phyloP scores from a whole-genome alignment of 1,140 invertebrate species.

The Penaeus japonicus region DNA sequence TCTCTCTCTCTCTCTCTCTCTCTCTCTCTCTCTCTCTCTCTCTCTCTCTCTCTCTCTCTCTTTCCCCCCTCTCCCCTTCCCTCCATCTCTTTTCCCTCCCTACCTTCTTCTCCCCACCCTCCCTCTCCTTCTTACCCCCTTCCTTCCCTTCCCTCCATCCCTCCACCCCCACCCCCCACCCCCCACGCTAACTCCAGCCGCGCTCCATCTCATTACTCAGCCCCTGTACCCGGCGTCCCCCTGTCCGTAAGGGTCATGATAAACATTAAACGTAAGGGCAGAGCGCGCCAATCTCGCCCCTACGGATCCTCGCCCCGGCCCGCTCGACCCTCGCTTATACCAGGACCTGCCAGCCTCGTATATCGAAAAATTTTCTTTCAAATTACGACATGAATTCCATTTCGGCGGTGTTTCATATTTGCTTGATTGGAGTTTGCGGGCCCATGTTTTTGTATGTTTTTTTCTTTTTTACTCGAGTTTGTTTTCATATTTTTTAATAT shows the following conservation, averaged over 20 bases:
- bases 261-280: slow-evolving; percentile 42
- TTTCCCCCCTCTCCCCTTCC: too few species aligned
- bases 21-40: too few species aligned
- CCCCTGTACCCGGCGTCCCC: slow-evolving; percentile 9
- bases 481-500: too few species aligned
- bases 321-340: too few species aligned
- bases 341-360: slow-evolving; percentile 19
- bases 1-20: too few species aligned
- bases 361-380: slow-evolving; percentile 30
- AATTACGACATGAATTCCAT: slow-evolving; percentile 32
- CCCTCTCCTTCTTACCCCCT: background rate
- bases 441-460: too few species aligned
- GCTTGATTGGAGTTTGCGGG: slow-evolving; percentile 22
- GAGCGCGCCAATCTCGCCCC: slow-evolving; percentile 35
- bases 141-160: too few species aligned
- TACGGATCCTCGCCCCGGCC: slow-evolving; percentile 15
- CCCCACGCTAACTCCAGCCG: slow-evolving; percentile 8
- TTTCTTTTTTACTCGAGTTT: too few species aligned
- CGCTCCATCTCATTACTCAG: slow-evolving; percentile 29
- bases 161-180: background rate
- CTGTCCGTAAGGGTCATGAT: slow-evolving; percentile 36
- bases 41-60: too few species aligned
- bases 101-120: background rate
- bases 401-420: slow-evolving; percentile 22
- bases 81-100: too few species aligned